phyloP scores from a whole-genome alignment of 2,888 invertebrate species.

The Bhutanitis thaidina region DNA sequence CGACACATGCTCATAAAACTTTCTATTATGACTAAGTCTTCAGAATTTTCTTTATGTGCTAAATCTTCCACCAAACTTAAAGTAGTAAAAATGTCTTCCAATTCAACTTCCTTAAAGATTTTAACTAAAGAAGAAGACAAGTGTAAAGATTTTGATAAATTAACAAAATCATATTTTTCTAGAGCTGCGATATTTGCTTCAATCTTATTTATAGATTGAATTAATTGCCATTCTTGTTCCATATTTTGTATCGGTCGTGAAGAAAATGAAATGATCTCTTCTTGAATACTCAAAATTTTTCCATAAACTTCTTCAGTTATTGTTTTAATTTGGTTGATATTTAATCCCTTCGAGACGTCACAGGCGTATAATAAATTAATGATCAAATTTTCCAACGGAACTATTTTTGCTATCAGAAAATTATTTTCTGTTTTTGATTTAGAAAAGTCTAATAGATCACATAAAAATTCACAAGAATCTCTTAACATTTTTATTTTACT shows the following conservation, averaged over 20 bases:
- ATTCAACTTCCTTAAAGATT: conserved; percentile 45
- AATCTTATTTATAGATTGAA: conserved; percentile 54
- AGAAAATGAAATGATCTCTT: conserved; percentile 53
- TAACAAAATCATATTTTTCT: conserved; percentile 59
- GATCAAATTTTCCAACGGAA: conserved; percentile 39
- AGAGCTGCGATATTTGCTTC: conserved; percentile 59
- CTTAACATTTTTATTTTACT: conserved; percentile 49
- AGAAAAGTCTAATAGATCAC: conserved; percentile 36
- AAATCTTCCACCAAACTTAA: conserved; percentile 43
- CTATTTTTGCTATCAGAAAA: conserved; percentile 31
- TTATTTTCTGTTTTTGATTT: not conserved
- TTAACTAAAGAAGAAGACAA: conserved; percentile 43
- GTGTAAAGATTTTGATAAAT: conserved; percentile 52
- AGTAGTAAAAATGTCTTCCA: conserved; percentile 47
- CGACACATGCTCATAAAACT: conserved; percentile 55
- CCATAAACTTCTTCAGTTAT: conserved; percentile 54
- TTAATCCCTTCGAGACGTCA: conserved; percentile 45
- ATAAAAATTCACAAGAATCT: conserved; percentile 49
- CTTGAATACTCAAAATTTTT: conserved; percentile 48
- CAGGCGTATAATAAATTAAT: conserved; percentile 47
- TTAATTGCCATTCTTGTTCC: conserved; percentile 50
- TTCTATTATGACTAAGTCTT: conserved; percentile 44
- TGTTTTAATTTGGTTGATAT: conserved; percentile 46
- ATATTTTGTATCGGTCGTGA: conserved; percentile 38
- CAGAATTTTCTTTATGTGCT: not conserved